phyloP scores from a whole-genome alignment of 2,113 vertebrate species.

The Myotis yumanensis region DNA sequence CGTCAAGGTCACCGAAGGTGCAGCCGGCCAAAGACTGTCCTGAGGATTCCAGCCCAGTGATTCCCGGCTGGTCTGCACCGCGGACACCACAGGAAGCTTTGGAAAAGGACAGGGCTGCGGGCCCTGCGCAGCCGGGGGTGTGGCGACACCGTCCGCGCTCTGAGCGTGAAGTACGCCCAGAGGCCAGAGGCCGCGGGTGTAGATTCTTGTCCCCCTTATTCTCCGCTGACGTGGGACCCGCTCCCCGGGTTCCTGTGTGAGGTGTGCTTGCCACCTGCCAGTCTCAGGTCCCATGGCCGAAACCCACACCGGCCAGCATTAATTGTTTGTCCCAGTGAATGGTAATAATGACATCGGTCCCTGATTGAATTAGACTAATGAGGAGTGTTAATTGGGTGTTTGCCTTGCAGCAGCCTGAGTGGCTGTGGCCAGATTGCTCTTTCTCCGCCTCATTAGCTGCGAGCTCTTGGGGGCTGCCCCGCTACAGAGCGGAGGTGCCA shows the following conservation, averaged over 20 bases:
- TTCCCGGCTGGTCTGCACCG: too few species aligned
- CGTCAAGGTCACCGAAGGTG: too few species aligned
- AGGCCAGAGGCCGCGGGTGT: accelerated
- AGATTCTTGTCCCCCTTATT: not conserved
- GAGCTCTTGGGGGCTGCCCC: not conserved
- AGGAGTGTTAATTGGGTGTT: not conserved
- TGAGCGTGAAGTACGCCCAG: accelerated
- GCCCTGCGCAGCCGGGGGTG: not conserved
- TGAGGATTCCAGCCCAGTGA: not conserved
- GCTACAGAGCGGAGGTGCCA: accelerated
- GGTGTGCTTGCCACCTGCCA: not conserved
- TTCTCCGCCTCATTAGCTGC: not conserved
- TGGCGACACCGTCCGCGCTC: accelerated
- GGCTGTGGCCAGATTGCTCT: not conserved
- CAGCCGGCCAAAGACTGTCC: not conserved
- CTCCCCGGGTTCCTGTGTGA: not conserved
- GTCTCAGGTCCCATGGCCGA: accelerated
- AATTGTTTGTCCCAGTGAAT: not conserved
- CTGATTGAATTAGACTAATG: not conserved
- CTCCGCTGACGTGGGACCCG: not conserved
- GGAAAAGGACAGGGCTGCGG: not conserved
- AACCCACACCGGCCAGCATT: not conserved
- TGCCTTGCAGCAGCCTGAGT: not conserved
- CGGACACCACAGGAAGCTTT: not conserved
- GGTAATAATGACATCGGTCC: not conserved